Evolutionary conservation across 2,797 vertebrate species (phyloP).

Genomic region (Zalophus californianus): DNA sequence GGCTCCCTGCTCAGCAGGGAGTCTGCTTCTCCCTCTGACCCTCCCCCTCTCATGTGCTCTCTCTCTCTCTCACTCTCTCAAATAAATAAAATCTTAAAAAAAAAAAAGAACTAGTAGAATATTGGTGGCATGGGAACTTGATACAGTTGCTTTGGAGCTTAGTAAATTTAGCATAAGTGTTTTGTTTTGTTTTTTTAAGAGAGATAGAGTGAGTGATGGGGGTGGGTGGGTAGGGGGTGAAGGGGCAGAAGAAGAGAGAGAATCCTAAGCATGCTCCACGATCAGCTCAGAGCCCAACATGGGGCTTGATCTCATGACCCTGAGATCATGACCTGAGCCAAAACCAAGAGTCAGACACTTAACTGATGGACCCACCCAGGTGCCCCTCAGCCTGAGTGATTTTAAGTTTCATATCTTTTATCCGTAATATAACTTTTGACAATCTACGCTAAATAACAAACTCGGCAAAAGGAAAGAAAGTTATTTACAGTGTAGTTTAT

Average conservation of each 20-base stretch:
- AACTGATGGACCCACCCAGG: background rate
- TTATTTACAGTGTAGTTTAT: background rate
- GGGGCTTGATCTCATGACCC: background rate
- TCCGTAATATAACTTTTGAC: background rate
- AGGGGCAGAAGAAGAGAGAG: background rate
- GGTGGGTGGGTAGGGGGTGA: background rate
- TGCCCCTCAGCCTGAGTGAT: background rate
- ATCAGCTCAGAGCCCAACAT: background rate
- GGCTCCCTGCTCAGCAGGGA: no score
- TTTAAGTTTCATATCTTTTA: background rate
- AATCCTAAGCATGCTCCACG: background rate
- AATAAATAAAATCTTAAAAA: no score
- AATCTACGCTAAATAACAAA: background rate
- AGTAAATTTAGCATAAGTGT: background rate
- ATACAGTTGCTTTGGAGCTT: background rate
- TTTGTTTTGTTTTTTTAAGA: background rate
- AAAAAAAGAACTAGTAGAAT: background rate
- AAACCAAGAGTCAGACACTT: background rate
- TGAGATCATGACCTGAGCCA: background rate
- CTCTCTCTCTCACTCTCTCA: no score
- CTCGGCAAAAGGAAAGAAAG: background rate
- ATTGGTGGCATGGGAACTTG: background rate
- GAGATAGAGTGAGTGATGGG: background rate
- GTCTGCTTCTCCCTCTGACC: no score
- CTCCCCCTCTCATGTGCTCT: no score